Evolutionary conservation across 2,797 vertebrate genomes (phyloP), one percentile per base, ranked within the genome.

Genomic region (Brachymystax lenok): DNA sequence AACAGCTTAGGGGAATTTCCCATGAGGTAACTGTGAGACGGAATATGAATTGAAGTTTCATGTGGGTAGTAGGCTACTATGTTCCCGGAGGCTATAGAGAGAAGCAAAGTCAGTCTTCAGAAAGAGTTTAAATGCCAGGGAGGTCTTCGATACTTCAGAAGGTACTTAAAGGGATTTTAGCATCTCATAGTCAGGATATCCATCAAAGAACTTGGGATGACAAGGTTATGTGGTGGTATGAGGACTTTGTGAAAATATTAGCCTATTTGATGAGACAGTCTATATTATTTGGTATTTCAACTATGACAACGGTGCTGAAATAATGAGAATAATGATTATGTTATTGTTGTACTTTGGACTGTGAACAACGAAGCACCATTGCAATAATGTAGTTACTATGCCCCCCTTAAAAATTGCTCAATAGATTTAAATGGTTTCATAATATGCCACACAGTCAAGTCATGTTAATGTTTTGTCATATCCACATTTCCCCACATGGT

Each of bases 91-190:
- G 92, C 92, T 87, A 91, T 46, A 91, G 92, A 91, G 92, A 93
- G 92, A 91, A 91, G 91, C 92, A 92, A 93, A 93, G 64, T 93
- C 92, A 93, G 92, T 93, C 92, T 93, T 92, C 92, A 93, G 89
- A 93, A 91, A 88, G 87, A 90, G 88, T 91, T 90, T 91, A 93
- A 93, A 92, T 93, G 92, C 91, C 92, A 93, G 40, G 12, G 12
- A 92, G 92, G 92, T 93, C 91, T 93, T 92, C 89, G 92, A 93
- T 91, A 87, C 77, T 87, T 87, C 85, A 77, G 77, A 86, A 88
- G 82, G 84, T 46, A 46, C 10, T 68, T 17, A 16, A 71, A 13
- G 52, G 17, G 5, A n/a, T 51, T 52, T 71, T 71, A 10, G 69
- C 13, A 27, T 12, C 19, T 21, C n/a, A 17, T 24, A 24, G 21